These are phyloP conservation scores for Muscicapa comitata DNA, from an alignment of 2,797 vertebrate genomes.

Conservation along the genomic window DNA sequence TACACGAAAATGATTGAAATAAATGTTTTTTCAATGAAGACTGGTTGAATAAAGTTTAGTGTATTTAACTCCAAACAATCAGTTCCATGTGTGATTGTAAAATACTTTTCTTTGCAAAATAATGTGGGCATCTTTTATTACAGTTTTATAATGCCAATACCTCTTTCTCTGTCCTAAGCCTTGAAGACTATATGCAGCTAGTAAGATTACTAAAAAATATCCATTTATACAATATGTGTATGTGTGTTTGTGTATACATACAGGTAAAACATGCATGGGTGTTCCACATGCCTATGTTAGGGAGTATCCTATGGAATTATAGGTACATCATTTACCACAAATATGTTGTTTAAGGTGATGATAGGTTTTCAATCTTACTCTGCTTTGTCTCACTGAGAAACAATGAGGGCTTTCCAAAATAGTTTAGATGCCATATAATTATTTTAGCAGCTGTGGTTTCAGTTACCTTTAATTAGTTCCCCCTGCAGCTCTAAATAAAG, in stretches of 20 bases:
- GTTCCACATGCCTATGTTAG: neutral
- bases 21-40: neutral
- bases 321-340: neutral
- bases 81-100: neutral
- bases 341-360: neutral
- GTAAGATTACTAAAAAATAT: neutral
- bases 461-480: constrained; percentile 70
- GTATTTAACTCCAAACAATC: constrained; percentile 24
- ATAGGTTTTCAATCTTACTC: neutral
- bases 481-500: constrained; percentile 62
- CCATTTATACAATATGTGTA: neutral
- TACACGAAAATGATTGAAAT: constrained; percentile 21
- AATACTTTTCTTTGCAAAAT: neutral
- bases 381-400: neutral
- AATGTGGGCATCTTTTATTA: neutral
- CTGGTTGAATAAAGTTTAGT: neutral
- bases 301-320: neutral
- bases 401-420: constrained; percentile 7
- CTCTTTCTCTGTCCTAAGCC: neutral
- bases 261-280: neutral
- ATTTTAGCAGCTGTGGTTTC: constrained; percentile 66
- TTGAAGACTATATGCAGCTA: neutral
- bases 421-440: constrained; percentile 39
- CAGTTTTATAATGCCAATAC: neutral
- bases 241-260: neutral